Percentiles rank a stretch among this genome's conserved stretches.
Evolutionary conservation across 2,113 vertebrate genomes (phyloP).

Genomic region (Scartelaos histophorus): DNA sequence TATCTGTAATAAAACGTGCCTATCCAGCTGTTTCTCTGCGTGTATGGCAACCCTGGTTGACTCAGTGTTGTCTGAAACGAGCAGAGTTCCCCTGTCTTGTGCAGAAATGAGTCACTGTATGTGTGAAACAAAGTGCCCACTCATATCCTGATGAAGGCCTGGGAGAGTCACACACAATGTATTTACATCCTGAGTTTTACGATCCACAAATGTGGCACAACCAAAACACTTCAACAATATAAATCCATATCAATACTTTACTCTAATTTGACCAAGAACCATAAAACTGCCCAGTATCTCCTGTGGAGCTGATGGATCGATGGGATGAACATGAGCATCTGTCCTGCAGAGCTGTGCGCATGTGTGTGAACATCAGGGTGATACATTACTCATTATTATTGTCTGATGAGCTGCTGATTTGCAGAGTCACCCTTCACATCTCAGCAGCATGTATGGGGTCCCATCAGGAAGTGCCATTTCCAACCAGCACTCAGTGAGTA

Average conservation of each 20-base stretch:
- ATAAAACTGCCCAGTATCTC: too few relatives aligned
- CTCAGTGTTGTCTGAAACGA: slow-evolving; percentile 47
- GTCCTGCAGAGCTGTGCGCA: not conserved
- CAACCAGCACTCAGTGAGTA: slow-evolving; percentile 86
- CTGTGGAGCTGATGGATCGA: not conserved
- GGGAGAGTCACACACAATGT: slow-evolving; percentile 63
- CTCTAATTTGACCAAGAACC: not conserved
- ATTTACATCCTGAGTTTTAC: slow-evolving; percentile 24
- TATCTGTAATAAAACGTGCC: slow-evolving; percentile 2
- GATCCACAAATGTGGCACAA: not conserved
- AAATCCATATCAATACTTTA: not conserved
- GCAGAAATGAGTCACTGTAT: slow-evolving; percentile 69
- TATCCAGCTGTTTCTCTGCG: not conserved
- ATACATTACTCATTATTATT: slow-evolving; percentile 11
- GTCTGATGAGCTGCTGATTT: slow-evolving; percentile 51
- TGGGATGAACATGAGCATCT: not conserved
- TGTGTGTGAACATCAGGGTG: slow-evolving; percentile 4
- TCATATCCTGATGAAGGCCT: slow-evolving; percentile 37
- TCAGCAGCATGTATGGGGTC: slow-evolving; percentile 85
- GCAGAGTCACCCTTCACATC: slow-evolving; percentile 88
- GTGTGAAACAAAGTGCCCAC: slow-evolving; percentile 61
- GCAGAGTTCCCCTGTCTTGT: slow-evolving; percentile 61
- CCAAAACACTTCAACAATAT: not conserved
- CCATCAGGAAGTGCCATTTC: slow-evolving; percentile 78
- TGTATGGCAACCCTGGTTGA: slow-evolving; percentile 39